A percentile compares a stretch with the other conserved stretches of the same genome.
These are phyloP conservation scores for Cheilinus undulatus DNA, from an alignment of 2,113 vertebrate species.

Conservation along the genomic window DNA sequence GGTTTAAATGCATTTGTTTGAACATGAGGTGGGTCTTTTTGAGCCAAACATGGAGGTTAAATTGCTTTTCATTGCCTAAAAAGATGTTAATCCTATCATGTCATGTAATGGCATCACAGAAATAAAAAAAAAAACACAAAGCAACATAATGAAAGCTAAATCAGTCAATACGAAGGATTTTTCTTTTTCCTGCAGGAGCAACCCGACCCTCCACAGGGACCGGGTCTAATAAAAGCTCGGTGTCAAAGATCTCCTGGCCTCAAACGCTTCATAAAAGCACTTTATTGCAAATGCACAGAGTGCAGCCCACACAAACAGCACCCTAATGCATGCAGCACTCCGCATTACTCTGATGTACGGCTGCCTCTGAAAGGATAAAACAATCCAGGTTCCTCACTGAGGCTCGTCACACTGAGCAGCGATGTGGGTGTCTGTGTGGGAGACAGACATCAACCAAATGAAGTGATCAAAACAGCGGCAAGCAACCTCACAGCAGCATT, in stretches of 20 bases:
- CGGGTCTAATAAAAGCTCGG: background rate
- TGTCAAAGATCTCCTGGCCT: slow-evolving; percentile 6
- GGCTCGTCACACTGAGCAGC: slow-evolving; percentile 3
- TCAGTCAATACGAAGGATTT: too few species aligned
- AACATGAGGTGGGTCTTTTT: too few species aligned
- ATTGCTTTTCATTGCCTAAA: too few species aligned
- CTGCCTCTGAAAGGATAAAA: slow-evolving; percentile 22
- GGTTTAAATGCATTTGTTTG: too few species aligned
- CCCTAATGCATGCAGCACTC: background rate
- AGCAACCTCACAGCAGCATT: slow-evolving; percentile 21
- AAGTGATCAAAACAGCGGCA: slow-evolving; percentile 40
- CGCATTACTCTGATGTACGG: background rate
- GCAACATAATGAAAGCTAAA: background rate
- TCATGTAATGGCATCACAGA: background rate
- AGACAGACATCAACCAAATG: slow-evolving; percentile 38
- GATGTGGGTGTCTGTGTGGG: slow-evolving; percentile 31
- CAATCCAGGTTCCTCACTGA: slow-evolving; percentile 8
- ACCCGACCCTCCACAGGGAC: background rate
- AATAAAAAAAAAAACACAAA: background rate
- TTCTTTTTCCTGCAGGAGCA: background rate
- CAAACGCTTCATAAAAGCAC: slow-evolving; percentile 12
- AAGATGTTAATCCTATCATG: too few species aligned
- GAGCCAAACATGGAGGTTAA: too few species aligned
- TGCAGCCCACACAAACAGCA: slow-evolving; percentile 23
- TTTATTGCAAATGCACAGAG: background rate